A percentile compares a stretch with the other conserved stretches of the same genome.
These are phyloP conservation scores for Tetropium fuscum DNA, from an alignment of 2,888 invertebrate species.

Conservation along the genomic window DNA sequence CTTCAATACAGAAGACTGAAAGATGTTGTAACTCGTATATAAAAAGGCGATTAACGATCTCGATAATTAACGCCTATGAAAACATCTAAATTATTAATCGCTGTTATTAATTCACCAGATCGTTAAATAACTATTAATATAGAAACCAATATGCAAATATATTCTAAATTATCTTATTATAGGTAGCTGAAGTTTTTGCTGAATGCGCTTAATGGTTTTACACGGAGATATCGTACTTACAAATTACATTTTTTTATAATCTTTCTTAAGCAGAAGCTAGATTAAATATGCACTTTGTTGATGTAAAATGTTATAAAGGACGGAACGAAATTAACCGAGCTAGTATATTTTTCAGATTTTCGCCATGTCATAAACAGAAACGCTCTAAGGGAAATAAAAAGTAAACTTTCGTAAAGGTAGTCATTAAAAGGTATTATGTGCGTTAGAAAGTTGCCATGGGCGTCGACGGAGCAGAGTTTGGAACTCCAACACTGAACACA, in stretches of 20 bases:
- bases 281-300: slow-evolving; percentile 37
- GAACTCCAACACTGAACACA: too few relatives aligned
- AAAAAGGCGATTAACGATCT: too few relatives aligned
- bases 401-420: slow-evolving; percentile 42
- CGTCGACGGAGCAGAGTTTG: background rate
- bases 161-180: too few relatives aligned
- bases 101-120: too few relatives aligned
- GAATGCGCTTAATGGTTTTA: background rate
- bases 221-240: slow-evolving; percentile 2
- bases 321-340: slow-evolving; percentile 24
- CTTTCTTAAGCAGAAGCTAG: slow-evolving; percentile 20
- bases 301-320: slow-evolving; percentile 14
- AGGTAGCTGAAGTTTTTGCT: too few relatives aligned
- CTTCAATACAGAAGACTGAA: too few relatives aligned
- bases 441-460: slow-evolving; percentile 42
- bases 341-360: slow-evolving; percentile 33
- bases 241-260: slow-evolving; percentile 18
- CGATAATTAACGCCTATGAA: too few relatives aligned
- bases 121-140: too few relatives aligned
- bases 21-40: too few relatives aligned
- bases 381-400: slow-evolving; percentile 12
- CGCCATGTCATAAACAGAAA: slow-evolving; percentile 44
- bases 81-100: too few relatives aligned
- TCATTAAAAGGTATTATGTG: slow-evolving; percentile 56
- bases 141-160: too few relatives aligned